Evolutionary conservation across 2,888 invertebrate genomes (phyloP).

Genomic region (Ormyrus labotus): DNA sequence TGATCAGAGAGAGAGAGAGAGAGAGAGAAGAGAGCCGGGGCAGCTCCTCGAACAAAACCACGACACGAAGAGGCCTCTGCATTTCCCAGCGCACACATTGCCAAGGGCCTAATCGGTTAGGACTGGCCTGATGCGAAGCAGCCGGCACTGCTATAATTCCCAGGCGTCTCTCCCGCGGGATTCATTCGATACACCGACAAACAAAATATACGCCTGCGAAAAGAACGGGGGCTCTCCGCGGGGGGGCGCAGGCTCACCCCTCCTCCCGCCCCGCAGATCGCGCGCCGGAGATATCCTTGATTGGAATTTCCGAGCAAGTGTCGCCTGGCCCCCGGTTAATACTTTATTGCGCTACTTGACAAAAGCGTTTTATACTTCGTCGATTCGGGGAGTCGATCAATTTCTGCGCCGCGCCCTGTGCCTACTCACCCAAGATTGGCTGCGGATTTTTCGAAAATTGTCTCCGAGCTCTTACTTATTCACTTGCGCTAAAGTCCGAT

Average conservation of each 20-base stretch:
- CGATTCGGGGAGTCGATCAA: constrained; percentile 39
- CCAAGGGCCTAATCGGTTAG: constrained; percentile 51
- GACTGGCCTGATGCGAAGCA: constrained; percentile 7
- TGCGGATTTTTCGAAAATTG: no score
- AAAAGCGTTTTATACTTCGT: constrained; percentile 46
- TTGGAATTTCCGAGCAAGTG: constrained; percentile 47
- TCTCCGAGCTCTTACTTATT: no score
- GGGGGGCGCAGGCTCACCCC: not conserved
- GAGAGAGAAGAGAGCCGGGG: constrained; percentile 1
- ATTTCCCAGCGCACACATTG: constrained; percentile 14
- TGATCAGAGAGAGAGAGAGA: constrained; percentile 47
- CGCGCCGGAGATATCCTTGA: constrained; percentile 28
- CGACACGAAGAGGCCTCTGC: not conserved
- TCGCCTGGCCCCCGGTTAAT: constrained; percentile 36
- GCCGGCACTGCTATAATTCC: constrained; percentile 29
- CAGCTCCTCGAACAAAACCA: no score
- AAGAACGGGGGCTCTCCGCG: constrained; percentile 16
- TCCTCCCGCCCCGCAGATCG: not conserved
- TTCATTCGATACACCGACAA: no score
- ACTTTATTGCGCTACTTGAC: constrained; percentile 47
- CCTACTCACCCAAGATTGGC: not conserved
- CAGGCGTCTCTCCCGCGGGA: constrained; percentile 56
- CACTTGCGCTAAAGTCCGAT: no score
- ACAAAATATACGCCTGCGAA: constrained; percentile 45
- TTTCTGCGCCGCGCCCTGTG: not conserved